Evolutionary conservation across 92 coral and sea anemone genomes (phyloP), one percentile per base, ranked within the genome.

Genomic region (Palythoa grandis): DNA sequence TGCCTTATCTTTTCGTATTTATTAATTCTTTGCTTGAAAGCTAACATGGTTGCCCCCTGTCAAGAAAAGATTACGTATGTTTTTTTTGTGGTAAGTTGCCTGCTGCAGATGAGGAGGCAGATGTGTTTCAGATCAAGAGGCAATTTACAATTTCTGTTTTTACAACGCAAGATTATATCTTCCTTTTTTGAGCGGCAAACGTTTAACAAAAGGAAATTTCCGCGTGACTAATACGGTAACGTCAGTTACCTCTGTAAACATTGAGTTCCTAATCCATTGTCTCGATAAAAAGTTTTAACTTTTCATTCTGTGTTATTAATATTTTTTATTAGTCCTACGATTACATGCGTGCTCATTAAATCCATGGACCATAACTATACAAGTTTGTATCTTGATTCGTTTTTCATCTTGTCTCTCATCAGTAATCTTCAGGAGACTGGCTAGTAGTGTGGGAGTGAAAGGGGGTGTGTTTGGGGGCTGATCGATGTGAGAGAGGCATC

Each of bases 1-100:
- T 73, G 52, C 84, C 57, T 79, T 76, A 40, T 71, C 77, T 72
- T 72, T 52, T 76, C 65, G n/a, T 54, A 10, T 76, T 53, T 22
- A 7, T 50, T 24, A 22, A 17, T 53, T 52, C 43, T 76, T 61
- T 4, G 10, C 68, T 61, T 61, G 1, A 19, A 60, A 25, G 17
- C 11, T 73, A 40, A 13, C 20, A 8, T 40, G 17, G 78, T 19
- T 53, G 53, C n/a, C 53, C n/a, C 48, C 24, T 8, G 9, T 15
- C 11, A 40, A 38, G 76, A 16, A 17, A 20, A 72, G 17, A 4
- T 4, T 38, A 14, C 47, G 1, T 40, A 40, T 40, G 47, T 40
- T 40, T 40, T 40, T 40, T 40, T 40, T 40, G 47, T 40, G 47
- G 47, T 40, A 40, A 40, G 47, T 40, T 40, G 47, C 47, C 47